These are phyloP conservation scores for Drosophila falleni DNA, from an alignment of 2,888 invertebrate genomes.

Conservation along the genomic window DNA sequence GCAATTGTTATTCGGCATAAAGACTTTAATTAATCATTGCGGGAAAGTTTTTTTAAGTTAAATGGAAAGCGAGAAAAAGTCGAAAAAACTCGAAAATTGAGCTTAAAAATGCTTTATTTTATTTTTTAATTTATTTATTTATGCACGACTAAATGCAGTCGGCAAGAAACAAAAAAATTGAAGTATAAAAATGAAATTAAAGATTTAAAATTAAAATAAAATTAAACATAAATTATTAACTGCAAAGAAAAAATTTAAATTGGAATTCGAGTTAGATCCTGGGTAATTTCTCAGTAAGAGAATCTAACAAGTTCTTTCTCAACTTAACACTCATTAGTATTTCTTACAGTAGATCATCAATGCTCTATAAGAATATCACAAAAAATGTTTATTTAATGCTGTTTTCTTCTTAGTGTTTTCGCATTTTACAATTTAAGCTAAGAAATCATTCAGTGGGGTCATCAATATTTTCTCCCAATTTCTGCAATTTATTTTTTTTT, in stretches of 20 bases:
- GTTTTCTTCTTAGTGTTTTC: too few species aligned
- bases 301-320: too few species aligned
- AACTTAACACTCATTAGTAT: too few species aligned
- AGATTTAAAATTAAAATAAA: background rate
- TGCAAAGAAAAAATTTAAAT: too few species aligned
- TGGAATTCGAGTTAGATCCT: too few species aligned
- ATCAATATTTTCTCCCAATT: slow-evolving; percentile 19
- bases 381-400: background rate
- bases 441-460: background rate
- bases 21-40: background rate
- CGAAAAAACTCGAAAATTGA: background rate
- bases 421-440: background rate
- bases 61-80: background rate
- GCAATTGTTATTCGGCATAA: background rate
- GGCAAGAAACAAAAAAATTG: too few species aligned
- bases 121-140: too few species aligned
- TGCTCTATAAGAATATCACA: background rate
- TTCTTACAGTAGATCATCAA: too few species aligned
- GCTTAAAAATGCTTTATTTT: too few species aligned
- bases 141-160: too few species aligned
- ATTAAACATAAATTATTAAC: too few species aligned
- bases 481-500: background rate
- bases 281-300: too few species aligned
- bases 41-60: background rate
- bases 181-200: background rate